Conservation (phyloP, 2,797 vertebrate species). For the Poeciliopsis gracilis region DNA sequence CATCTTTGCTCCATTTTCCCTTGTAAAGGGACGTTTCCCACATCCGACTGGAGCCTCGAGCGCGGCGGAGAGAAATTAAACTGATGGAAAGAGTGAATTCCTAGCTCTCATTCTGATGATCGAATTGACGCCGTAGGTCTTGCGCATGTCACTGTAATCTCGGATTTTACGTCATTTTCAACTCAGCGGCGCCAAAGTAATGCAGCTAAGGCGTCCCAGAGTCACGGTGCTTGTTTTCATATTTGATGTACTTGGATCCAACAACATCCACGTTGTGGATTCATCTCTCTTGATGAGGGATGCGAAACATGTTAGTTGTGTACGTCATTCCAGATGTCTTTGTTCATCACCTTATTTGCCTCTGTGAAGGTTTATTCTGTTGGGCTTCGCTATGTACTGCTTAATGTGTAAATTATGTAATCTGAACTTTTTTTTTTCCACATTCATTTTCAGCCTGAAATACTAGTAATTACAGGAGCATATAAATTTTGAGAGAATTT, state of each 20-base stretch:
- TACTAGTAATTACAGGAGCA: too few species aligned
- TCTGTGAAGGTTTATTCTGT: too few species aligned
- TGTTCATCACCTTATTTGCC: too few species aligned
- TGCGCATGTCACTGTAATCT: not conserved
- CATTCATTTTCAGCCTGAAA: too few species aligned
- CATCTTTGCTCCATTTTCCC: not conserved
- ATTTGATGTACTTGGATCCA: not conserved
- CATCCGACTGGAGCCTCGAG: not conserved
- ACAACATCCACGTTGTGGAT: not conserved
- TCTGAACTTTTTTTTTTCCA: too few species aligned
- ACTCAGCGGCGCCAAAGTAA: not conserved
- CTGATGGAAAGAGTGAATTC: not conserved
- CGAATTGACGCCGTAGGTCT: not conserved
- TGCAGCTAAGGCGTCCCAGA: not conserved
- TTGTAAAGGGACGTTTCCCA: not conserved
- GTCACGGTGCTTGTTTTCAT: not conserved
- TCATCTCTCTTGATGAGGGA: too few species aligned
- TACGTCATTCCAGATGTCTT: too few species aligned
- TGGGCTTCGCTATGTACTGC: too few species aligned
- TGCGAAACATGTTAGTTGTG: too few species aligned
- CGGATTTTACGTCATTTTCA: not conserved
- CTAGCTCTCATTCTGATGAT: not conserved
- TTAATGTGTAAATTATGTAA: too few species aligned
- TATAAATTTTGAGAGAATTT: too few species aligned
- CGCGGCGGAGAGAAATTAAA: not conserved